Evolutionary conservation across 2,888 invertebrate genomes (phyloP), one percentile per base, ranked within the genome.

Genomic region (Microchrysa polita): DNA sequence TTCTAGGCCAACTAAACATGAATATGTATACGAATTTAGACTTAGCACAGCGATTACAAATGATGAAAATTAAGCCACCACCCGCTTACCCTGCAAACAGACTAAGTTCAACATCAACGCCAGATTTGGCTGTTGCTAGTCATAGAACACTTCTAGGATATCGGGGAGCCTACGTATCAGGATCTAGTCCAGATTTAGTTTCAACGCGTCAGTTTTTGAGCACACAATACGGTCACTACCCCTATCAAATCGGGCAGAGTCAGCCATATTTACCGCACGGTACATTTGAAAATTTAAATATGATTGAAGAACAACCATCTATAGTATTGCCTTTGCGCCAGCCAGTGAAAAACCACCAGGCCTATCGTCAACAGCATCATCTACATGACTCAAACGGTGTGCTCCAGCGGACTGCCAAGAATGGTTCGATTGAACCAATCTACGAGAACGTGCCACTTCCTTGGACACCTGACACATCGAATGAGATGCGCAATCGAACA

Each of bases 31-130:
- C 81, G 0, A 83, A 83, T 42, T 76, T 81, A 48, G 83, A 84
- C 75, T 77, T 85, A 1, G 80, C 82, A 1, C 84, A 83, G 73
- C 82, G 82, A 12, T 77, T 84, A 74, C 84, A 84, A 72, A 81
- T 84, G 80, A 82, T 85, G 80, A 79, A 82, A 1, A 79, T 82
- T 5, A 94, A 94, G 82, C 93, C 94, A 0, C 95, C 95, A 0
- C 95, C 95, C 0, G 94, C 95, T 0, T 95, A 95, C 84, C 93
- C 93, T 0, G 89, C 90, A 0, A 91, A 90, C 80, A 88, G 92
- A 0, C 85, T 91, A n/a, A 92, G 91, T 67, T 94, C 93, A 9
- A 93, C 92, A 79, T 94, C 93, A 0, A 94, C 94, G 0, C 94
- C 95, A 0, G 95, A 95, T 82, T 83, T 95, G 73, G 94, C 94